Conservation (phyloP, 1,140 invertebrate species). For the Zelostemma sp. region DNA sequence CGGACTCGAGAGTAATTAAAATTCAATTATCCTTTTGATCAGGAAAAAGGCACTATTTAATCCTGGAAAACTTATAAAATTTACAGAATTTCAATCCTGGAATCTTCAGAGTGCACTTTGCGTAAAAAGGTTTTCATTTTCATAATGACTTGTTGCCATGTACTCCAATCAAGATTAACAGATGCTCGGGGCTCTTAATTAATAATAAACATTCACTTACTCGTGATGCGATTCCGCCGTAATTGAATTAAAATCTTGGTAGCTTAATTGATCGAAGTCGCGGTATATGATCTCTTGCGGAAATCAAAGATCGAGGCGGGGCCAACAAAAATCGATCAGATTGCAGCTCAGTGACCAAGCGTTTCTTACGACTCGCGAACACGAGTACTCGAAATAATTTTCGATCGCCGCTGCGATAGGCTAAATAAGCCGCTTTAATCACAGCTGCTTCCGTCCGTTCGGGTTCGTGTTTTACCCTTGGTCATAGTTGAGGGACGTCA, state of each 20-base stretch:
- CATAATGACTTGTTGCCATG: conserved; percentile 16
- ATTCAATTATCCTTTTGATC: too few relatives aligned
- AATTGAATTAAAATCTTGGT: conserved; percentile 24
- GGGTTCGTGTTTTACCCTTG: conserved; percentile 6
- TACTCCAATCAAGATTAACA: conserved; percentile 41
- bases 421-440: conserved; percentile 26
- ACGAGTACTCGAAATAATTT: conserved; percentile 35
- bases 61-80: too few relatives aligned
- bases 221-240: conserved; percentile 25
- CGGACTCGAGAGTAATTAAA: too few relatives aligned
- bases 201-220: conserved; percentile 36
- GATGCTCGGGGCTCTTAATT: conserved; percentile 13
- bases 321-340: conserved; percentile 25
- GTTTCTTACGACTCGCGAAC: conserved; percentile 26
- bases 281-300: conserved; percentile 12
- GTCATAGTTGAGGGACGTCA: conserved; percentile 35
- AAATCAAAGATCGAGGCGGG: neutral
- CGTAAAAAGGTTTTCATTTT: neutral
- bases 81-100: too few relatives aligned
- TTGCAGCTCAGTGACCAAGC: conserved; percentile 8
- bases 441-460: conserved; percentile 23
- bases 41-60: too few relatives aligned
- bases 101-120: too few relatives aligned
- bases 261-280: conserved; percentile 28
- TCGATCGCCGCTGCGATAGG: conserved; percentile 26